Evolutionary conservation across 2,113 vertebrate genomes (phyloP).

Genomic region (Camelus bactrianus): DNA sequence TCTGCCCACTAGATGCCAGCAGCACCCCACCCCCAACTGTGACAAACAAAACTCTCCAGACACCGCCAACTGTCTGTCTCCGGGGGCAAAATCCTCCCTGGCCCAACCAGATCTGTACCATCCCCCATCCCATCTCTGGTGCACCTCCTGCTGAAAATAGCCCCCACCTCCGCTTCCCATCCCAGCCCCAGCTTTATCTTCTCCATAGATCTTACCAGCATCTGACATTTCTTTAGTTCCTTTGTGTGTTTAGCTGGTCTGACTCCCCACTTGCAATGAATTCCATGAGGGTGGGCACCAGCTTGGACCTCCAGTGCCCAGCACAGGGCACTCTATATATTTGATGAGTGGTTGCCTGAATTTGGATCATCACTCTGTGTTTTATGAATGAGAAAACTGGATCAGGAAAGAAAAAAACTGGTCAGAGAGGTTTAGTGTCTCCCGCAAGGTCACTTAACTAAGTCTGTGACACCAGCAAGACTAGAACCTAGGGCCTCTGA

Average conservation of each 20-base stretch:
- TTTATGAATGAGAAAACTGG: neutral
- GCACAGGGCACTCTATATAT: too few species aligned
- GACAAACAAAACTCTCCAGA: neutral
- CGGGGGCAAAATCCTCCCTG: neutral
- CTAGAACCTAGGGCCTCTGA: neutral
- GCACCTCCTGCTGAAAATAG: neutral
- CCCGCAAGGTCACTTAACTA: neutral
- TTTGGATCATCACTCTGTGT: neutral
- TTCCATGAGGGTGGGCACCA: fast-evolving
- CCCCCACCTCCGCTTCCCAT: neutral
- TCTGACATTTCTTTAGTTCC: neutral
- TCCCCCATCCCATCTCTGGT: neutral
- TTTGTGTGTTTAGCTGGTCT: neutral
- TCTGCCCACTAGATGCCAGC: neutral
- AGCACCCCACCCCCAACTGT: neutral
- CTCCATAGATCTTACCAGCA: neutral
- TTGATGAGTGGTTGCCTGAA: neutral
- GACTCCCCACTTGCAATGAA: neutral
- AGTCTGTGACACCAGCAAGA: neutral
- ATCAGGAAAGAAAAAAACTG: neutral
- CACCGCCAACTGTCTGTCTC: neutral
- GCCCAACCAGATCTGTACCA: neutral
- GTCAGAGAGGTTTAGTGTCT: neutral
- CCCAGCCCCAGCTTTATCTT: neutral
- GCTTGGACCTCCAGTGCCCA: neutral